Evolutionary conservation across 2,797 vertebrate genomes (phyloP).

Genomic region (Gymnoscopelus braueri): DNA sequence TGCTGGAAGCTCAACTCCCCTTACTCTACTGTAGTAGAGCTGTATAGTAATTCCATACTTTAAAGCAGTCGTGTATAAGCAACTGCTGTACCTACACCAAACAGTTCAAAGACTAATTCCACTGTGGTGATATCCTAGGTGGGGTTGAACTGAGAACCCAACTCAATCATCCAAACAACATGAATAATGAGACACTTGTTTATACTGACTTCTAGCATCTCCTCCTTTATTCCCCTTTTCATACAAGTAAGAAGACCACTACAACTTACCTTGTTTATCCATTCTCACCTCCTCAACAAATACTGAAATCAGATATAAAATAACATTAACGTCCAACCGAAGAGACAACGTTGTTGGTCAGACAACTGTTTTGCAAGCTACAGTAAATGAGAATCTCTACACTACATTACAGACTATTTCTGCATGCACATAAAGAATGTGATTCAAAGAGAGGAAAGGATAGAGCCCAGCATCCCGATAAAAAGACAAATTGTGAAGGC

Average conservation of each 20-base stretch:
- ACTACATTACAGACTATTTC: slow-evolving; percentile 64
- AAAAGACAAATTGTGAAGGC: slow-evolving; percentile 40
- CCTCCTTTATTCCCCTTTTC: slow-evolving; percentile 34
- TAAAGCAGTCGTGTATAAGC: neutral
- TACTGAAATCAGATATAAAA: slow-evolving; percentile 87
- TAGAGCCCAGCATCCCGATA: slow-evolving; percentile 81
- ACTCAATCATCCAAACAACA: neutral
- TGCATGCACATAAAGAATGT: slow-evolving; percentile 63
- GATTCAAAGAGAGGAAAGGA: slow-evolving; percentile 61
- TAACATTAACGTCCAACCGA: slow-evolving; percentile 70
- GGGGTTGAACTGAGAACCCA: slow-evolving; percentile 8
- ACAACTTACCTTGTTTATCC: slow-evolving; percentile 83
- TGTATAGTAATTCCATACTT: slow-evolving; percentile 11
- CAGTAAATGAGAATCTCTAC: slow-evolving; percentile 23
- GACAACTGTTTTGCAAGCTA: neutral
- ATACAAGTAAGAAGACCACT: slow-evolving; percentile 71
- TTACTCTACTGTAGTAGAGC: slow-evolving; percentile 29
- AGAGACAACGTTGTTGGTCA: slow-evolving; percentile 11
- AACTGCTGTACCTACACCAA: neutral
- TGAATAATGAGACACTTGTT: neutral
- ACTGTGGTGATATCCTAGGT: slow-evolving; percentile 17
- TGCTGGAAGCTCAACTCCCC: slow-evolving; percentile 76
- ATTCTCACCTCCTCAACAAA: slow-evolving; percentile 77
- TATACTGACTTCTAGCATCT: slow-evolving; percentile 21
- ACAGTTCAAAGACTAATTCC: slow-evolving; percentile 37